phyloP scores from a whole-genome alignment of 2,888 invertebrate genomes.

The Chaetoderma sp. region DNA sequence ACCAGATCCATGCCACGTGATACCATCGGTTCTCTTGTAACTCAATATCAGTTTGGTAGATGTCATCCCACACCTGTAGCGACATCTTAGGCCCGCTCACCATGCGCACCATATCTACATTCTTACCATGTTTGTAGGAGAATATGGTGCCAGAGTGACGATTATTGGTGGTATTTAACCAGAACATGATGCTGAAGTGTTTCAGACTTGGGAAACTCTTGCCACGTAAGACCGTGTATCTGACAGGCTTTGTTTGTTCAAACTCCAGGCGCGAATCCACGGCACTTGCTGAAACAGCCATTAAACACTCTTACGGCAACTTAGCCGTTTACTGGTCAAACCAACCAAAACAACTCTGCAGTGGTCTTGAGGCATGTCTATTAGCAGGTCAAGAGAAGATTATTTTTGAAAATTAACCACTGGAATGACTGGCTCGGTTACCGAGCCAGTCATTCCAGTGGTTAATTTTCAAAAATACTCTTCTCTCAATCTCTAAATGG shows the following conservation, averaged over 20 bases:
- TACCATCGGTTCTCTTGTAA: slow-evolving; percentile 52
- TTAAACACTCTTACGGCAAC: neutral
- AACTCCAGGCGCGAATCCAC: slow-evolving; percentile 64
- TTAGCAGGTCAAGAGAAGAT: too few species aligned
- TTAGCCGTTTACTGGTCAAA: too few species aligned
- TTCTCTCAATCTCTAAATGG: too few species aligned
- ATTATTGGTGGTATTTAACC: slow-evolving; percentile 54
- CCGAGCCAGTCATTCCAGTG: too few species aligned
- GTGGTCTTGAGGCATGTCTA: too few species aligned
- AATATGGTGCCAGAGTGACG: slow-evolving; percentile 50
- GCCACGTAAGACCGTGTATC: slow-evolving; percentile 60
- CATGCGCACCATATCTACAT: slow-evolving; percentile 49
- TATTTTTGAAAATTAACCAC: too few species aligned
- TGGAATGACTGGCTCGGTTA: too few species aligned
- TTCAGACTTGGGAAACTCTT: slow-evolving; percentile 61
- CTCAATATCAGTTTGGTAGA: slow-evolving; percentile 41
- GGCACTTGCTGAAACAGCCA: slow-evolving; percentile 52
- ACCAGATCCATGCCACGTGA: slow-evolving; percentile 64
- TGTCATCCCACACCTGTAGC: slow-evolving; percentile 47
- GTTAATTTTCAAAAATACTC: too few species aligned
- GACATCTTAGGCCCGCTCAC: slow-evolving; percentile 51
- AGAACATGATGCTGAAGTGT: slow-evolving; percentile 63
- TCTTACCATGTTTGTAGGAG: slow-evolving; percentile 53
- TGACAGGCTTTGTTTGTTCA: slow-evolving; percentile 42
- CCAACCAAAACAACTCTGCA: too few species aligned